phyloP scores from a whole-genome alignment of 2,888 invertebrate genomes.

The Agriopis aurantiaria region DNA sequence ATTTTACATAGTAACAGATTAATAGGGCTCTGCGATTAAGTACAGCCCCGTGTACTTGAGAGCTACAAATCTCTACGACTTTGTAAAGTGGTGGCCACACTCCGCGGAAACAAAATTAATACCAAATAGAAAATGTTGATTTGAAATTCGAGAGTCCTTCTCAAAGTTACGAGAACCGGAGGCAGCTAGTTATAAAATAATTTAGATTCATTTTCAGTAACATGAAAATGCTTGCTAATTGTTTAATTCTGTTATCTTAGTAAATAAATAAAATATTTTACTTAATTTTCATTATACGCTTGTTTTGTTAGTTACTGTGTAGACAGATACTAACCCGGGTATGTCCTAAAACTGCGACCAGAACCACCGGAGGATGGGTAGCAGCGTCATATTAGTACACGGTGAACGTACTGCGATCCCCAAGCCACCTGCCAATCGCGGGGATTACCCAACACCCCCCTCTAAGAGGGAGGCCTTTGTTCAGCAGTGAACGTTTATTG shows the following conservation, averaged over 20 bases:
- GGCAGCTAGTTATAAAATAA: slow-evolving; percentile 6
- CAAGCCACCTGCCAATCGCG: too few relatives aligned
- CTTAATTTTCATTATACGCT: too few relatives aligned
- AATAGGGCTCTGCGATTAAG: slow-evolving; percentile 20
- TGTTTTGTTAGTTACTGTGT: too few relatives aligned
- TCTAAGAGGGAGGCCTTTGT: too few relatives aligned
- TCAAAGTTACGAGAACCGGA: slow-evolving; percentile 17
- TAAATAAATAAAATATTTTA: too few relatives aligned
- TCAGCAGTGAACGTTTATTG: too few relatives aligned
- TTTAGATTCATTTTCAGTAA: neutral
- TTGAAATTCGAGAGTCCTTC: slow-evolving; percentile 29
- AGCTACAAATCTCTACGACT: slow-evolving; percentile 22
- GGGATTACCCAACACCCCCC: too few relatives aligned
- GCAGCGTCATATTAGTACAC: too few relatives aligned
- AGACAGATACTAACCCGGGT: too few relatives aligned
- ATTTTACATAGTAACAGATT: slow-evolving; percentile 20
- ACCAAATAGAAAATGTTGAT: slow-evolving; percentile 26
- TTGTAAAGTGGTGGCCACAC: slow-evolving; percentile 19
- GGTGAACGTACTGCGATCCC: too few relatives aligned
- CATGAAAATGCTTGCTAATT: neutral
- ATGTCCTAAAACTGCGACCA: too few relatives aligned
- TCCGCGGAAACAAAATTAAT: slow-evolving; percentile 26
- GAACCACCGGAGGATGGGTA: too few relatives aligned
- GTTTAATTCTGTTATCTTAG: neutral
- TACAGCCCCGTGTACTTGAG: slow-evolving; percentile 20